A percentile compares a stretch with the other conserved stretches of the same genome.
phyloP scores from a whole-genome alignment of 2,113 vertebrate species.

The Odocoileus virginianus region DNA sequence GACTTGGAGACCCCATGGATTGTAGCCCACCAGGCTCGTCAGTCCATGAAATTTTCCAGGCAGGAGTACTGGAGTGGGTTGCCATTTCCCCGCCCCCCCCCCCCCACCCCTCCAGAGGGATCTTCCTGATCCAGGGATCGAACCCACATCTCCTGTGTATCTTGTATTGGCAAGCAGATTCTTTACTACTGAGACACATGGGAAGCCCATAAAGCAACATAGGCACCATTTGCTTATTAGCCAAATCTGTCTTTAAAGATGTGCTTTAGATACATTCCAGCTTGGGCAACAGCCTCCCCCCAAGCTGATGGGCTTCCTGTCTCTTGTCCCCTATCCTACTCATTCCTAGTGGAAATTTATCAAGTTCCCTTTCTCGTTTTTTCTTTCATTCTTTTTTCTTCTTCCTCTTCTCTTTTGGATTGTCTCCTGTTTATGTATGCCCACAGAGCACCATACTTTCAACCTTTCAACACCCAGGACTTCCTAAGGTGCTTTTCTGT shows the following conservation, averaged over 20 bases:
- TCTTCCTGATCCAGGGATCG: not conserved
- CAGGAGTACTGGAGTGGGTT: not conserved
- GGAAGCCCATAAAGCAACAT: not conserved
- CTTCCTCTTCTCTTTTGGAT: not conserved
- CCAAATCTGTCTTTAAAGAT: not conserved
- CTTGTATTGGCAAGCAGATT: not conserved
- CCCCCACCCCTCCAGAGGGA: too few relatives aligned
- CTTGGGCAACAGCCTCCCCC: not conserved
- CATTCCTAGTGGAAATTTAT: not conserved
- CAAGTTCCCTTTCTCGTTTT: not conserved
- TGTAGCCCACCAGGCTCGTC: not conserved
- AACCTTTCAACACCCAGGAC: not conserved
- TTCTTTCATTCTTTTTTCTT: not conserved
- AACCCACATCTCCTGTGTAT: not conserved
- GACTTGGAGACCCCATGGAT: not conserved
- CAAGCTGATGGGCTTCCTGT: rapidly evolving
- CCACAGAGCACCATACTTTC: not conserved
- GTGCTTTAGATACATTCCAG: not conserved
- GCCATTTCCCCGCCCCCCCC: too few relatives aligned
- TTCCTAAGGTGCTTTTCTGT: not conserved
- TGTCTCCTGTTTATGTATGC: not conserved
- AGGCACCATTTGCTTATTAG: not conserved
- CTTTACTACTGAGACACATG: not conserved
- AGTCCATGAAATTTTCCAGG: not conserved
- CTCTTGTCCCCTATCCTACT: not conserved